Evolutionary conservation across 2,797 vertebrate species (phyloP), one percentile per base, ranked within the genome.

Genomic region (Lagorchestes hirsutus): DNA sequence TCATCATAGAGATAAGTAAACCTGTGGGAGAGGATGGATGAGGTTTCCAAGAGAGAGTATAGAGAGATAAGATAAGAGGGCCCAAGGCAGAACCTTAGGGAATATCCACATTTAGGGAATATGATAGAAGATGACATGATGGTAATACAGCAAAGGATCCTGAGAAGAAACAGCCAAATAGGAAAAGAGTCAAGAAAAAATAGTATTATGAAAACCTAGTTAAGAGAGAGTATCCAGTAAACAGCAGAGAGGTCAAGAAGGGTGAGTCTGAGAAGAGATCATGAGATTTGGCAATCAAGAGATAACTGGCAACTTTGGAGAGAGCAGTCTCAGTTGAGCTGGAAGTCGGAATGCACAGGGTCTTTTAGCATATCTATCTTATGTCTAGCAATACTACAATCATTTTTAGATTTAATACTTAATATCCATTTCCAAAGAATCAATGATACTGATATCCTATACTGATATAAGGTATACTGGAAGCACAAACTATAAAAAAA

Each of bases 281-380:
- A 18, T 74, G n/a, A 34, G 31, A 74, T 74, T 62, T 74, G 5
- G 34, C 13, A 67, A n/a, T 67, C 4, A 67, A 67, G 34, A n/a
- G 62, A 74, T 74, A 74, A 74, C n/a, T n/a, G 16, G 34, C 22
- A 74, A 40, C 27, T 40, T 74, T 74, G 34, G 34, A 74, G 34
- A 74, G 62, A 74, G 16, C 4, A 74, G 5, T 74, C 16, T 74
- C n/a, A 74, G 62, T 6, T 74, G 34, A n/a, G 16, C 18, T n/a
- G 28, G 58, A 46, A 94, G 12, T 0, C 29, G 90, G 82, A 74
- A 40, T 74, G n/a, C 13, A 34, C n/a, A 67, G 59, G 12, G 62
- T 62, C 58, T 55, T 97, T 93, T 92, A 94, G 87, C 55, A 92
- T 96, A 50, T n/a, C 29, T 91, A 18, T 93, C 92, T 22, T 82